phyloP scores from a whole-genome alignment of 1,140 invertebrate genomes.

The Drosophila arawakana region DNA sequence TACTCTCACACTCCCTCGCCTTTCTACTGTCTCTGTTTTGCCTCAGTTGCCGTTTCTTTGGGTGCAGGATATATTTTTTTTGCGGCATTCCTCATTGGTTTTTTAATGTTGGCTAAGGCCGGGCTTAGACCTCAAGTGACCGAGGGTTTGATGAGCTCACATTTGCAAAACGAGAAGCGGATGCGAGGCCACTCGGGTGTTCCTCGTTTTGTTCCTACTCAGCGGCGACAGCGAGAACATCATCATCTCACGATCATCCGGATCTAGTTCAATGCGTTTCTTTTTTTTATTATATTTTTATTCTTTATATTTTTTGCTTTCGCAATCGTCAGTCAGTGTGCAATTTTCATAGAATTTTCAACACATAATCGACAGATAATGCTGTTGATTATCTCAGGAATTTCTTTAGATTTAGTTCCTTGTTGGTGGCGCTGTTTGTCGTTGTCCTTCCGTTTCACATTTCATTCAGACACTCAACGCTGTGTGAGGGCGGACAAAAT shows the following conservation, averaged over 20 bases:
- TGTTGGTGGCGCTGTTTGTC: conserved; percentile 54
- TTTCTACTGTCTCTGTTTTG: background rate
- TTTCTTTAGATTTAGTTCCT: conserved; percentile 52
- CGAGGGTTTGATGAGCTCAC: conserved; percentile 74
- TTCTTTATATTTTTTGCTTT: conserved; percentile 34
- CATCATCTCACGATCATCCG: conserved; percentile 78
- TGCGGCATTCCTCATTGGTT: conserved; percentile 57
- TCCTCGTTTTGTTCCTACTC: conserved; percentile 20
- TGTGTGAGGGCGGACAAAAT: conserved; percentile 53
- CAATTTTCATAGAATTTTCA: conserved; percentile 76
- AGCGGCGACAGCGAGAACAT: conserved; percentile 54
- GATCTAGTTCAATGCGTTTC: conserved; percentile 74
- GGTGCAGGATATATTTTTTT: conserved; percentile 40
- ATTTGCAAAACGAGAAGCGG: conserved; percentile 74
- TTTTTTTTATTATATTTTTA: conserved; percentile 11
- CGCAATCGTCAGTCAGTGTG: conserved; percentile 54
- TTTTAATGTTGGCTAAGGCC: conserved; percentile 71
- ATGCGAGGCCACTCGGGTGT: conserved; percentile 78
- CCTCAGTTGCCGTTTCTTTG: conserved; percentile 33
- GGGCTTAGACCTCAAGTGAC: conserved; percentile 77
- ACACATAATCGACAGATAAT: conserved; percentile 77
- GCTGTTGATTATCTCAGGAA: conserved; percentile 79
- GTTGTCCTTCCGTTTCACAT: conserved; percentile 65
- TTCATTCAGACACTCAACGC: conserved; percentile 39
- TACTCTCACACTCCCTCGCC: background rate